Percentiles rank a stretch among this genome's conserved stretches.
phyloP scores from a whole-genome alignment of 2,113 vertebrate genomes.

The Chamaea fasciata region DNA sequence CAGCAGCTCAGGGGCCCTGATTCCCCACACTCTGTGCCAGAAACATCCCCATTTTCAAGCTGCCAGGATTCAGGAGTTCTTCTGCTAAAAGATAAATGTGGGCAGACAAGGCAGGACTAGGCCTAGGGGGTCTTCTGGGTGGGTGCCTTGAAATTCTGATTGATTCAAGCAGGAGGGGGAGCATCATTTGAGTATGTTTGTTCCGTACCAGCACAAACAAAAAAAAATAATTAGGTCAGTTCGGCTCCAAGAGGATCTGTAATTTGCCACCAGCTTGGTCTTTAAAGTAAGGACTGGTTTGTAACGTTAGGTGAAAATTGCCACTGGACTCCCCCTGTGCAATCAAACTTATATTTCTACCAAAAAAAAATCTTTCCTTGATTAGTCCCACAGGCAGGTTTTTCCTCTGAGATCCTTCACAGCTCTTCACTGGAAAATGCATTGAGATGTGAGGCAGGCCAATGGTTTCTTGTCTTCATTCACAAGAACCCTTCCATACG shows the following conservation, averaged over 20 bases:
- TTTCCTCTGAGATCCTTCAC: neutral
- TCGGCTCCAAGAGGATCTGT: neutral
- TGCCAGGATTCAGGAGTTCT: neutral
- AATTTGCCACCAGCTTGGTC: neutral
- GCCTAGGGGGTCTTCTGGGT: neutral
- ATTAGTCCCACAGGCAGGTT: neutral
- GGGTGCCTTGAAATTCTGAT: neutral
- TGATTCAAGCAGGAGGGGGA: neutral
- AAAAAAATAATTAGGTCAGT: neutral
- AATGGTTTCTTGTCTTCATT: neutral
- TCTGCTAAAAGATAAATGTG: neutral
- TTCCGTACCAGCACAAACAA: neutral
- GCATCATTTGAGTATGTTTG: neutral
- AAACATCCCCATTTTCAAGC: neutral
- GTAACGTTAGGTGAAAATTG: neutral
- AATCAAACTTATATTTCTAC: neutral
- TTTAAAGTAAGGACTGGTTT: neutral
- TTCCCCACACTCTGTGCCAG: neutral
- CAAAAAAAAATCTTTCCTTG: neutral
- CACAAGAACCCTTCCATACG: neutral
- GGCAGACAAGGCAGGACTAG: neutral
- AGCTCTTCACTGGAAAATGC: neutral
- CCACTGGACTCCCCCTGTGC: neutral
- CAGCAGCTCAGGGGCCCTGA: neutral
- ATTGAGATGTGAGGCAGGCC: neutral